Conservation (phyloP, 2,888 invertebrate species). For the Lagria hirta region DNA sequence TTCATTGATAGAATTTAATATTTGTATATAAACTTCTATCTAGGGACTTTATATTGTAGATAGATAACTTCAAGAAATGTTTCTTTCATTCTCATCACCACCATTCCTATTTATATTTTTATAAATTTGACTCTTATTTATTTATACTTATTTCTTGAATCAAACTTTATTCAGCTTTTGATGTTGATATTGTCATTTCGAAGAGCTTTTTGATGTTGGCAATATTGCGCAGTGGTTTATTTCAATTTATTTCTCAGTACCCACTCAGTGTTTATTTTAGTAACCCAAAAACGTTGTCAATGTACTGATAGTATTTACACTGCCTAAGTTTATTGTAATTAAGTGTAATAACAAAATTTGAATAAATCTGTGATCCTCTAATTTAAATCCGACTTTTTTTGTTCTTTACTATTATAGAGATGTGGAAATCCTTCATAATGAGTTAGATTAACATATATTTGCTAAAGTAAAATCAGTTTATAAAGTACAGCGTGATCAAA, state of each 20-base stretch:
- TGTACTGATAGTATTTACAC: slow-evolving; percentile 43
- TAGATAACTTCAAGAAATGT: slow-evolving; percentile 13
- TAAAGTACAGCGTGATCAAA: no score
- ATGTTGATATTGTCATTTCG: slow-evolving; percentile 13
- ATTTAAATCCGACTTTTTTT: no score
- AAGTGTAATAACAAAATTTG: slow-evolving; percentile 50
- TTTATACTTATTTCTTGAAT: slow-evolving; percentile 2
- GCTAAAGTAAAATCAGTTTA: no score
- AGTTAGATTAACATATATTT: no score
- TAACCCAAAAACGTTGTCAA: slow-evolving; percentile 22
- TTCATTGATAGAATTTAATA: slow-evolving; percentile 5
- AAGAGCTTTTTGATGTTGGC: slow-evolving; percentile 19
- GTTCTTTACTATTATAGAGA: no score
- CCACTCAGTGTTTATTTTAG: slow-evolving; percentile 16
- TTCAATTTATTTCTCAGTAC: slow-evolving; percentile 5
- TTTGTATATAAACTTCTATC: slow-evolving; percentile 20
- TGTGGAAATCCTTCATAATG: no score
- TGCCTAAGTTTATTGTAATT: slow-evolving; percentile 50
- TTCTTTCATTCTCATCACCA: slow-evolving; percentile 14
- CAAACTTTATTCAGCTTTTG: slow-evolving; percentile 16
- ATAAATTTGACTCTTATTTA: slow-evolving; percentile 19
- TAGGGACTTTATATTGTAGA: slow-evolving; percentile 22
- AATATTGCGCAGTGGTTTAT: slow-evolving; percentile 10
- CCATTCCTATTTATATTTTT: slow-evolving; percentile 21
- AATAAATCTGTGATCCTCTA: slow-evolving; percentile 54